Evolutionary conservation across 2,113 vertebrate species (phyloP), one percentile per base, ranked within the genome.

Genomic region (Pyxicephalus adspersus): DNA sequence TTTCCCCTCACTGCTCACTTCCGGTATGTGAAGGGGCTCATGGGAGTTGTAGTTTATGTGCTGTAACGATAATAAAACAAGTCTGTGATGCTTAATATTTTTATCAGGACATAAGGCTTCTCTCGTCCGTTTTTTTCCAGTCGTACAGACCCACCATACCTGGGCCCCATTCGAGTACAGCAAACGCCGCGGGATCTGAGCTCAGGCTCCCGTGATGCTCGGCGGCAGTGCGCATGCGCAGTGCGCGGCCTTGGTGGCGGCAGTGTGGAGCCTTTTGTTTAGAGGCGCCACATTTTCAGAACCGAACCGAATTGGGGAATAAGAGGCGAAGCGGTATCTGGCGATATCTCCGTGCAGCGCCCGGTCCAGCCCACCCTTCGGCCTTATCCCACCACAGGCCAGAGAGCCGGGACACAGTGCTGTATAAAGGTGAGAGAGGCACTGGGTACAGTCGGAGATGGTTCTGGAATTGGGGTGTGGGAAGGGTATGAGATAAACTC

Each of bases 221-320:
- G 7, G 79, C 51, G 20, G 28, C 20, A 4, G 15, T 5, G 79
- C 72, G 78, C 79, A 15, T 76, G 83, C 83, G 83, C 83, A 57
- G 19, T 81, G 19, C 19, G 60, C 19, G 19, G 17, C 29, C 34
- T 65, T 58, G 64, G 57, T 81, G 71, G 73, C 83, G 71, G 77
- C 74, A 76, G 83, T 51, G 70, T 26, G n/a, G 60, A 52, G 38
- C 55, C 79, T 81, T 81, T 81, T 81, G 79, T 81, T 81, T 81
- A 28, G 70, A 73, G 70, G 80, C 70, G 70, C 80, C 61, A 81
- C 28, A 81, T 74, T 63, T 29, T 13, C 28, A 58, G 51, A 45
- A 81, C 61, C 71, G 70, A 66, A 65, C 79, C 79, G 51, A 52
- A 29, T 57, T 22, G 34, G n/a, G 51, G 19, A 22, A 29, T 16